Conservation (phyloP, 1,140 invertebrate species). For the Eurosta solidaginis region DNA sequence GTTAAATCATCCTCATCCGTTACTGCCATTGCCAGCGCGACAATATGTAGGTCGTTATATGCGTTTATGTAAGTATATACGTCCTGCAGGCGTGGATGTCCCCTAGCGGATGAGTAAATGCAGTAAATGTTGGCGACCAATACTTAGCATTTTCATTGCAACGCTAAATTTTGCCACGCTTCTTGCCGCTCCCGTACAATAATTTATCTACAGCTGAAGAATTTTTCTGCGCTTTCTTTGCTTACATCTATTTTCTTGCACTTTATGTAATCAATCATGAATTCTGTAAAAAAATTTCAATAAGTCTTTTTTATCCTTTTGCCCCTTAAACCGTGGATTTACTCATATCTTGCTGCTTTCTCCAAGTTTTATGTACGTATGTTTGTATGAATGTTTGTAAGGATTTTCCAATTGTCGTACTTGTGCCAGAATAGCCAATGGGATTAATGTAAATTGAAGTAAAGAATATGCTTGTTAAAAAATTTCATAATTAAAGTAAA, state of each 20-base stretch:
- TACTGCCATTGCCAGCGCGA: not conserved
- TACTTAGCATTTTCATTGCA: too few species aligned
- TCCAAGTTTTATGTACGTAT: not conserved
- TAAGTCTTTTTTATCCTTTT: constrained; percentile 24
- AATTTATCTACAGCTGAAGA: not conserved
- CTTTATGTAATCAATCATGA: constrained; percentile 27
- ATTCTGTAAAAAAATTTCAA: constrained; percentile 27
- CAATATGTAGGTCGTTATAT: not conserved
- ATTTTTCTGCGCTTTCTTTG: not conserved
- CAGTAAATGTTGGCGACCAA: too few species aligned
- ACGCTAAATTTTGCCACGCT: not conserved
- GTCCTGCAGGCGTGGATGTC: too few species aligned
- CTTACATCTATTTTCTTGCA: not conserved
- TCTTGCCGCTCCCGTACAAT: not conserved
- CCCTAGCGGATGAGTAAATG: too few species aligned
- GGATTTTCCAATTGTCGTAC: too few species aligned
- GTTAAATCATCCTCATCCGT: constrained; percentile 7
- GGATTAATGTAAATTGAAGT: not conserved
- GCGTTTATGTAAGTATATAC: not conserved
- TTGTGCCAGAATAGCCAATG: not conserved
- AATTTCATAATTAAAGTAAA: constrained; percentile 23
- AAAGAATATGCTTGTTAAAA: not conserved
- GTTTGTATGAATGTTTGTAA: too few species aligned
- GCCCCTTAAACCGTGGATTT: not conserved
- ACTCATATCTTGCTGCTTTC: not conserved